A percentile compares a stretch with the other conserved stretches of the same genome.
Conservation (phyloP, 2,797 vertebrate genomes). For the Syncerus caffer region DNA sequence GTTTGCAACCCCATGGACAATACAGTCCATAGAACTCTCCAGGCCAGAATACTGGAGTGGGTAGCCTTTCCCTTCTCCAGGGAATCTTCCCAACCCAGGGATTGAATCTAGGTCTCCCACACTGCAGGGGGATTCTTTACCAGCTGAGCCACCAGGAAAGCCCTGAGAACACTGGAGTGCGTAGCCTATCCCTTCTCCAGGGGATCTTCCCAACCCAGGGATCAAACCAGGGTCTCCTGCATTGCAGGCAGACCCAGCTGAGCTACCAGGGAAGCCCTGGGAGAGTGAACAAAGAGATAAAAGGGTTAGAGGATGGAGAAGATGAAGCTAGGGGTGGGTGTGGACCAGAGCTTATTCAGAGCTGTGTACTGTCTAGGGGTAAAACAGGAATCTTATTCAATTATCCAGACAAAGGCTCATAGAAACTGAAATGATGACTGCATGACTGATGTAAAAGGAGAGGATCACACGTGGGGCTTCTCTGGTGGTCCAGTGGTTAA, state of each 20-base stretch:
- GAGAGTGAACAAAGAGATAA: not conserved
- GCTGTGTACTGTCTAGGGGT: not conserved
- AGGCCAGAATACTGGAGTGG: not conserved
- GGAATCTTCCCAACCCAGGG: not conserved
- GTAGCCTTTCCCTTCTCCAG: not conserved
- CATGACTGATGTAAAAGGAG: rapidly evolving
- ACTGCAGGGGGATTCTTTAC: not conserved
- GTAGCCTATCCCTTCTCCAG: not conserved
- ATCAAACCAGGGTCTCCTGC: not conserved
- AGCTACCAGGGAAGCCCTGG: not conserved
- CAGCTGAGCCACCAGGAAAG: not conserved
- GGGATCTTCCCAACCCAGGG: not conserved
- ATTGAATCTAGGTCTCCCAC: not conserved
- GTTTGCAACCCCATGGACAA: not conserved
- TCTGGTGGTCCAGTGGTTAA: not conserved
- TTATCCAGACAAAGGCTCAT: not conserved
- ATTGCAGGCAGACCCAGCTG: not conserved
- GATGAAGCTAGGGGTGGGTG: not conserved
- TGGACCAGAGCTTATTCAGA: not conserved
- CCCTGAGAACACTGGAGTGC: rapidly evolving
- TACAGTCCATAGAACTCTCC: not conserved
- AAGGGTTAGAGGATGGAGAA: not conserved
- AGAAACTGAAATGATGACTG: not conserved
- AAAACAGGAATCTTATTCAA: not conserved
- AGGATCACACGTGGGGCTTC: not conserved